Evolutionary conservation across 2,888 invertebrate species (phyloP).

Genomic region (Brachypalpus laphriformis): DNA sequence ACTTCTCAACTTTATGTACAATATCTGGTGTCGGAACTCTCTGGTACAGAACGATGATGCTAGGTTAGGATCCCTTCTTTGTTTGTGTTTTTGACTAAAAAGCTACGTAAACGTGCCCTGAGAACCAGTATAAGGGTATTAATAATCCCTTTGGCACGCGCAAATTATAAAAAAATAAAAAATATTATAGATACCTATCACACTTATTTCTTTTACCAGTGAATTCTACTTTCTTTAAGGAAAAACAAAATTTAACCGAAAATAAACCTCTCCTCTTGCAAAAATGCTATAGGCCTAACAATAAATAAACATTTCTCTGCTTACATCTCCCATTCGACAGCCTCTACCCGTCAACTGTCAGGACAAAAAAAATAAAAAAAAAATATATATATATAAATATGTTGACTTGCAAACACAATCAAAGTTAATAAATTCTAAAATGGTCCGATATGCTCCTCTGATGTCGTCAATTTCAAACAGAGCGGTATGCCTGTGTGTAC

Average conservation of each 20-base stretch:
- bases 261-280: not conserved
- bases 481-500: slow-evolving; percentile 1
- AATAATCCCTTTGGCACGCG: no score
- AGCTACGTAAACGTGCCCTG: no score
- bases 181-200: no score
- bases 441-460: slow-evolving; percentile 20
- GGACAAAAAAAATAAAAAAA: not conserved
- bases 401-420: slow-evolving; percentile 59
- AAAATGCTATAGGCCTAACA: not conserved
- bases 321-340: not conserved
- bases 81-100: no score
- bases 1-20: no score
- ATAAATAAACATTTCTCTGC: slow-evolving; percentile 16
- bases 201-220: no score
- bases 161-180: no score
- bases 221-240: not conserved
- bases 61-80: no score
- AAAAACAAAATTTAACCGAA: not conserved
- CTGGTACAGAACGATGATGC: no score
- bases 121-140: no score
- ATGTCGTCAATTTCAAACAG: slow-evolving; percentile 47
- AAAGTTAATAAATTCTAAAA: slow-evolving; percentile 56
- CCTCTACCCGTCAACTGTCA: not conserved
- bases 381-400: not conserved
- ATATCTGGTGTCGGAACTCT: no score